Conservation (phyloP, 2,888 invertebrate species). For the Nymphalis polychloros region DNA sequence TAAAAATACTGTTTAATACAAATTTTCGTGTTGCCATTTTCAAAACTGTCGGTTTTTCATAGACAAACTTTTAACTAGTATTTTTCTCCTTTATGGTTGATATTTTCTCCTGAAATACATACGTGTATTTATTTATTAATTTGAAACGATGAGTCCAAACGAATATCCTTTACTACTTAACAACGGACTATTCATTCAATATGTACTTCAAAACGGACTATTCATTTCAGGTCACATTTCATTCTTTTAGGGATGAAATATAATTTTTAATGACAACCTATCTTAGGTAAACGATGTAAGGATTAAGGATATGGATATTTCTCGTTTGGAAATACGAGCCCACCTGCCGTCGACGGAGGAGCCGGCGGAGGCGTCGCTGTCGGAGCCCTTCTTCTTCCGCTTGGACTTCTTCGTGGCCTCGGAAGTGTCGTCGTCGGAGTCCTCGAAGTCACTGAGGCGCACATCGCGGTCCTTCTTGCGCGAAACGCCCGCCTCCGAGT, state of each 20-base stretch:
- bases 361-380: conserved; percentile 63
- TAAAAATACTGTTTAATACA: too few relatives aligned
- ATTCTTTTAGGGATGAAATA: too few relatives aligned
- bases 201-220: too few relatives aligned
- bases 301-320: too few relatives aligned
- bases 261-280: too few relatives aligned
- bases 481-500: conserved; percentile 65
- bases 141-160: too few relatives aligned
- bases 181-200: too few relatives aligned
- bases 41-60: too few relatives aligned
- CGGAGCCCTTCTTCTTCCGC: conserved; percentile 62
- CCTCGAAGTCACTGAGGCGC: conserved; percentile 67
- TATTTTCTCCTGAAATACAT: neutral
- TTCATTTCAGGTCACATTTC: too few relatives aligned
- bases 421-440: conserved; percentile 60
- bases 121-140: neutral
- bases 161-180: too few relatives aligned
- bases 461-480: conserved; percentile 50
- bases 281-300: too few relatives aligned
- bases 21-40: too few relatives aligned
- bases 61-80: neutral
- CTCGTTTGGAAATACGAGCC: neutral
- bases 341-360: conserved; percentile 61
- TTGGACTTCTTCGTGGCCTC: conserved; percentile 56
- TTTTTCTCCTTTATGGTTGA: neutral